These are phyloP conservation scores for Argyresthia goedartella DNA, from an alignment of 2,888 invertebrate genomes.

Conservation along the genomic window DNA sequence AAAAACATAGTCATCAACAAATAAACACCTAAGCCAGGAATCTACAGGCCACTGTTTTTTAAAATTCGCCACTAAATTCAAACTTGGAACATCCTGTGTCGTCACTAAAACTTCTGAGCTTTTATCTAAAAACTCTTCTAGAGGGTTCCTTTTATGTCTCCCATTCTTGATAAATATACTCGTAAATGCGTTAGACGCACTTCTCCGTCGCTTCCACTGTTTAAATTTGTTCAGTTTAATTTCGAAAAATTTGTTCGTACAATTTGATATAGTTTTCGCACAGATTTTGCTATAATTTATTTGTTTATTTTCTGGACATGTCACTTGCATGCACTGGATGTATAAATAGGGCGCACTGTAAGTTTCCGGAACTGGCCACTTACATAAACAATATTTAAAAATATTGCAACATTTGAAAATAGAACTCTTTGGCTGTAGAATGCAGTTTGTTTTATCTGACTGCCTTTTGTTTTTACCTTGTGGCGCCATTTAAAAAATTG, in stretches of 20 bases:
- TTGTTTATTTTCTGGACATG: background rate
- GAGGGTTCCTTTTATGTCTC: background rate
- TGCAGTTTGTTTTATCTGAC: too few relatives aligned
- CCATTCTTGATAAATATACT: constrained; percentile 6
- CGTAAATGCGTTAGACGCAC: constrained; percentile 20
- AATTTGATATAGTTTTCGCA: constrained; percentile 19
- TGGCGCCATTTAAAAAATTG: too few relatives aligned
- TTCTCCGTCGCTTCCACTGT: constrained; percentile 54
- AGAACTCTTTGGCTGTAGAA: too few relatives aligned
- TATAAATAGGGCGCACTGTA: too few relatives aligned
- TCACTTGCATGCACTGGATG: background rate
- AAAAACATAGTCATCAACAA: constrained; percentile 66
- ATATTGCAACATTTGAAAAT: too few relatives aligned
- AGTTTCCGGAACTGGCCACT: too few relatives aligned
- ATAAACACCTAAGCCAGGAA: constrained; percentile 63
- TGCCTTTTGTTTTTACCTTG: too few relatives aligned
- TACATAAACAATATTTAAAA: too few relatives aligned
- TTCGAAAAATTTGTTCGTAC: constrained; percentile 35
- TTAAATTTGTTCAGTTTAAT: constrained; percentile 37
- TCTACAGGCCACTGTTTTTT: constrained; percentile 49
- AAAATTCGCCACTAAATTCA: constrained; percentile 29
- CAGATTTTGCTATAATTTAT: background rate
- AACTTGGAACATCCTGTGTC: background rate
- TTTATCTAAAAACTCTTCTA: background rate
- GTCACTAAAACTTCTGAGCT: background rate